Percentiles rank a stretch among this genome's conserved stretches.
phyloP scores from a whole-genome alignment of 2,797 vertebrate genomes.

The Chrosomus eos region DNA sequence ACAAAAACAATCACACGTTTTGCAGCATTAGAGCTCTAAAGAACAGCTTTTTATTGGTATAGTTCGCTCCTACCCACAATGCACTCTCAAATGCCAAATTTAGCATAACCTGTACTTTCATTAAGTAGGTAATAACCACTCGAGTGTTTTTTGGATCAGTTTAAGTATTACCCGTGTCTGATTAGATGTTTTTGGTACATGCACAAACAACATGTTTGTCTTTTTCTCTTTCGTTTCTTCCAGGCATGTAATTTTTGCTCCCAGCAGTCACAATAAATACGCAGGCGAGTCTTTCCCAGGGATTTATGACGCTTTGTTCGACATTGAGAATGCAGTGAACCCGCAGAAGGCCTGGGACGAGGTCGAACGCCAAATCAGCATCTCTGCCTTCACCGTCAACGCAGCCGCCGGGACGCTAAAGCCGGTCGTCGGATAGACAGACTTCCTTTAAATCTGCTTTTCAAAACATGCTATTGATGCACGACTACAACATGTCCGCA shows the following conservation, averaged over 20 bases:
- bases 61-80: not conserved
- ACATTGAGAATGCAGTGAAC: slow-evolving; percentile 82
- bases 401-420: slow-evolving; percentile 85
- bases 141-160: not conserved
- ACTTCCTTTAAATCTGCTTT: not conserved
- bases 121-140: not conserved
- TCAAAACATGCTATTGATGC: not conserved
- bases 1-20: not conserved
- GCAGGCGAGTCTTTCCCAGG: slow-evolving; percentile 92
- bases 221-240: slow-evolving; percentile 16
- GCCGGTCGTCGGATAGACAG: slow-evolving; percentile 54
- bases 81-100: not conserved
- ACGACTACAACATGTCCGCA: not conserved
- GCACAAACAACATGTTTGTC: slow-evolving; percentile 28
- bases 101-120: not conserved
- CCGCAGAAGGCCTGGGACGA: slow-evolving; percentile 82
- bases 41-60: not conserved
- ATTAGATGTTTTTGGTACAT: not conserved
- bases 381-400: slow-evolving; percentile 89
- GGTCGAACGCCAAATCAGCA: slow-evolving; percentile 90
- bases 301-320: slow-evolving; percentile 92
- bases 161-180: slow-evolving; percentile 1
- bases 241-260: slow-evolving; percentile 92
- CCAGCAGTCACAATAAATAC: slow-evolving; percentile 94
- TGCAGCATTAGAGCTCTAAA: not conserved